Evolutionary conservation across 2,888 invertebrate species (phyloP).

Genomic region (Meandrusa payeni): DNA sequence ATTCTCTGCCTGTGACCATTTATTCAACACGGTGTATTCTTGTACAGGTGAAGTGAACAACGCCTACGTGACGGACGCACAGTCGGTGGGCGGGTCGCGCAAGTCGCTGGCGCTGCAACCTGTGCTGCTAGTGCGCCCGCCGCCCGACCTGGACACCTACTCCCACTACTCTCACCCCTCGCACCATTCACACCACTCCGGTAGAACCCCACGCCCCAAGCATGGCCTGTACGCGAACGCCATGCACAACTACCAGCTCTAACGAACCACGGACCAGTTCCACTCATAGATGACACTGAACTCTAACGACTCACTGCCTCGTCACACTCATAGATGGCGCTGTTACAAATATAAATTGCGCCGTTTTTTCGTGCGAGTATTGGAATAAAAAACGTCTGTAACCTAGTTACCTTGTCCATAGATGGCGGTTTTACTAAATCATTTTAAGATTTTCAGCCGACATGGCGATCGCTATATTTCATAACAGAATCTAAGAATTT

Average conservation of each 20-base stretch:
- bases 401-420: too few relatives aligned
- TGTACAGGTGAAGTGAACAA: constrained; percentile 95
- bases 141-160: constrained; percentile 86
- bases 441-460: too few relatives aligned
- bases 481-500: too few relatives aligned
- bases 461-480: too few relatives aligned
- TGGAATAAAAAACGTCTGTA: too few relatives aligned
- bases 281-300: constrained; percentile 29
- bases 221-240: constrained; percentile 83
- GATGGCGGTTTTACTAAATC: too few relatives aligned
- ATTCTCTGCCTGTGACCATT: too few relatives aligned
- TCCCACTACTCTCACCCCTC: constrained; percentile 84
- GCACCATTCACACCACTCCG: constrained; percentile 85
- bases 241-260: constrained; percentile 86
- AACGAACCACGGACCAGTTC: constrained; percentile 28
- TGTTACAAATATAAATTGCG: constrained; percentile 35
- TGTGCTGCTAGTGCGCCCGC: constrained; percentile 89
- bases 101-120: constrained; percentile 94
- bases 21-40: too few relatives aligned
- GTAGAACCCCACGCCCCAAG: constrained; percentile 83
- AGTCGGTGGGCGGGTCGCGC: constrained; percentile 91
- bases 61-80: constrained; percentile 92
- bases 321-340: constrained; percentile 5
- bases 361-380: too few relatives aligned
- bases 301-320: too few relatives aligned